A percentile compares a stretch with the other conserved stretches of the same genome.
Evolutionary conservation across 2,113 vertebrate genomes (phyloP).

Genomic region (Eonycteris spelaea): DNA sequence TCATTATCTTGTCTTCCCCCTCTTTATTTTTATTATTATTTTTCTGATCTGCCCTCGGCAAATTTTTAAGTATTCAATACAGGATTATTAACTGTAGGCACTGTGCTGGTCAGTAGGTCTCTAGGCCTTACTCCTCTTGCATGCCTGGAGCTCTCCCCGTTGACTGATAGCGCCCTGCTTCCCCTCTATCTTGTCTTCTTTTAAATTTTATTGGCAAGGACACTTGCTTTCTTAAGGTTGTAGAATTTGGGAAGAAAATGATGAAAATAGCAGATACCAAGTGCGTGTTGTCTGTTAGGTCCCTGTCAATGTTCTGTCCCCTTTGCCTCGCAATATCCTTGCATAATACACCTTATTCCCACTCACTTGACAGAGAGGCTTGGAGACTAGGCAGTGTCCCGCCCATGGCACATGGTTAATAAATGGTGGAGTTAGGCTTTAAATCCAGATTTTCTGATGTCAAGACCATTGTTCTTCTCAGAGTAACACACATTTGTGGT

Average conservation of each 20-base stretch:
- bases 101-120: accelerated
- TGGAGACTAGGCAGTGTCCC: neutral
- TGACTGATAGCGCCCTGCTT: neutral
- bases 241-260: neutral
- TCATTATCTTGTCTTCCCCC: neutral
- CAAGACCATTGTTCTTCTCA: neutral
- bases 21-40: neutral
- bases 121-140: neutral
- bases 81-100: neutral
- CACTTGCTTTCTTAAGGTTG: neutral
- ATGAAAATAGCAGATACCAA: neutral
- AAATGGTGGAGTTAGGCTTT: neutral
- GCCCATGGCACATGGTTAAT: neutral
- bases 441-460: neutral
- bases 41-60: neutral
- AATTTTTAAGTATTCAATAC: accelerated
- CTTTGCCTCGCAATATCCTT: neutral
- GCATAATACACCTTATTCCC: neutral
- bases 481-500: neutral
- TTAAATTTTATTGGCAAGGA: neutral
- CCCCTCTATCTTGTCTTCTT: neutral
- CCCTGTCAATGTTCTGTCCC: neutral
- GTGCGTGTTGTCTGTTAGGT: neutral
- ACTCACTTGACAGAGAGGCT: neutral
- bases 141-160: neutral